Percentiles rank a stretch among this genome's conserved stretches.
Conservation (phyloP, 1,140 invertebrate species). For the Euwallacea fornicatus region DNA sequence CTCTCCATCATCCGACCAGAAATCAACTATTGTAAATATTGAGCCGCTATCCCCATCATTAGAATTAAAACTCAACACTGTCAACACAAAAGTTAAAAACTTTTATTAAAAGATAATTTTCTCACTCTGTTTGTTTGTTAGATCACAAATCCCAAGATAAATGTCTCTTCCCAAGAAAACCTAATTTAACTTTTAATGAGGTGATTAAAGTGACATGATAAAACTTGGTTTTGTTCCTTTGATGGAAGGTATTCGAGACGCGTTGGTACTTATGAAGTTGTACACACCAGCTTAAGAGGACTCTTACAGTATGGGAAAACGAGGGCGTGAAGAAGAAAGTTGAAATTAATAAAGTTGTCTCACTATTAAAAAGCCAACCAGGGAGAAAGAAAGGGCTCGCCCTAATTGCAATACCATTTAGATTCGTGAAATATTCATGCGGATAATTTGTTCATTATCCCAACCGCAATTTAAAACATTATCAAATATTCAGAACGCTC, state of each 20-base stretch:
- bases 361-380: no score
- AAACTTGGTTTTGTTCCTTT: constrained; percentile 13
- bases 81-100: constrained; percentile 6
- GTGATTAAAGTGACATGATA: constrained; percentile 18
- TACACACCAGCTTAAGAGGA: background rate
- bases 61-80: background rate
- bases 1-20: no score
- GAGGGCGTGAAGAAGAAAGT: no score
- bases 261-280: background rate
- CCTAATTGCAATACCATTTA: no score
- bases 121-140: constrained; percentile 13
- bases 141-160: constrained; percentile 25
- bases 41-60: no score
- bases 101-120: constrained; percentile 22
- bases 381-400: no score
- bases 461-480: background rate
- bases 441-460: no score
- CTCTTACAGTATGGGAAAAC: no score
- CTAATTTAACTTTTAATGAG: constrained; percentile 24
- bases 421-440: no score
- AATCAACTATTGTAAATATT: no score
- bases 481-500: background rate
- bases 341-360: no score
- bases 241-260: background rate
- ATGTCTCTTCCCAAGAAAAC: constrained; percentile 18